These are phyloP conservation scores for Natrix natrix DNA, from an alignment of 2,797 vertebrate species.

Conservation along the genomic window DNA sequence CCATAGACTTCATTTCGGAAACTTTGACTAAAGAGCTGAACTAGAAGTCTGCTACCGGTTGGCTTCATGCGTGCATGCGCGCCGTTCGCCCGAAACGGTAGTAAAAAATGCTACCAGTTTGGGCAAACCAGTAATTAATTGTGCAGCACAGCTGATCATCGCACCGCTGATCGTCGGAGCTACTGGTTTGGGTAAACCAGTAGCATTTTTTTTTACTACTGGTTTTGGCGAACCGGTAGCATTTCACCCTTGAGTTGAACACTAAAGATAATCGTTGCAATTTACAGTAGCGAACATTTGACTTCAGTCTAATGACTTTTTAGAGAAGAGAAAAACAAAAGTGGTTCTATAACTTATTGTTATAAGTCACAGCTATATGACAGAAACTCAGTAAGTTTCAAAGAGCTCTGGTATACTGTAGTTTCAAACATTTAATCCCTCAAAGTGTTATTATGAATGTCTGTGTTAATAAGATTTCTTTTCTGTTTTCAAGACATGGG, in stretches of 20 bases:
- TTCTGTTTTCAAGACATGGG: neutral
- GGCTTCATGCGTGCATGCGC: too few relatives aligned
- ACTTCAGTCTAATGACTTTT: neutral
- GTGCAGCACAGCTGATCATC: too few relatives aligned
- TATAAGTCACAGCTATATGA: neutral
- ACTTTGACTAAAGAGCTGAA: neutral
- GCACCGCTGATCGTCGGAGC: too few relatives aligned
- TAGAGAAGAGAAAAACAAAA: neutral
- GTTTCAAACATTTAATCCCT: neutral
- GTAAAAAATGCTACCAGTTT: too few relatives aligned
- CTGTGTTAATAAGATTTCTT: neutral
- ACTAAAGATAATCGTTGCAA: neutral
- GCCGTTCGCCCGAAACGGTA: too few relatives aligned
- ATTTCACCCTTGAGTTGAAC: neutral
- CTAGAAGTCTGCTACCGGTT: too few relatives aligned
- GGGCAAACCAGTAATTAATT: too few relatives aligned
- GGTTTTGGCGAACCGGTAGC: too few relatives aligned
- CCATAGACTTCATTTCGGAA: neutral
- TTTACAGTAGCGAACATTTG: neutral
- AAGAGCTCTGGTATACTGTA: neutral
- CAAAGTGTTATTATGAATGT: neutral
- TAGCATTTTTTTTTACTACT: too few relatives aligned
- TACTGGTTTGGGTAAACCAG: too few relatives aligned
- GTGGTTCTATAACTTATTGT: neutral
- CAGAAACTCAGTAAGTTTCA: neutral